These are phyloP conservation scores for Ctenosaura bakeri DNA, from an alignment of 2,797 vertebrate genomes.

Conservation along the genomic window DNA sequence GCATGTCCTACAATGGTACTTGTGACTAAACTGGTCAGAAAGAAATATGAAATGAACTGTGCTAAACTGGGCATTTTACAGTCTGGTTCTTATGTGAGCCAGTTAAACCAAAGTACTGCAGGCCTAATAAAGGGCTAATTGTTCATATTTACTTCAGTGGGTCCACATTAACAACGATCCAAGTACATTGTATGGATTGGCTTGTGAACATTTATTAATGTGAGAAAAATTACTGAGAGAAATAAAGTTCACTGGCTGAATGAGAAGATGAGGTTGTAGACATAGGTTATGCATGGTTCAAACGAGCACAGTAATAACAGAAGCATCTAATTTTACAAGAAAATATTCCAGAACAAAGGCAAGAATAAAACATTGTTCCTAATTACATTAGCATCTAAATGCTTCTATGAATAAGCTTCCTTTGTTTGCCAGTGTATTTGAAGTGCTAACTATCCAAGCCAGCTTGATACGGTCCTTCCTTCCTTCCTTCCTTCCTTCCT, in stretches of 20 bases:
- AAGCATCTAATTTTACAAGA: conserved; percentile 7
- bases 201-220: background rate
- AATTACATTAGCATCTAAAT: conserved; percentile 30
- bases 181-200: too few relatives aligned
- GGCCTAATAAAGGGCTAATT: too few relatives aligned
- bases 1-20: background rate
- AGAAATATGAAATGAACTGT: conserved; percentile 8
- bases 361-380: conserved; percentile 7
- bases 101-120: background rate
- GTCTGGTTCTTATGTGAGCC: background rate
- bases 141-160: background rate
- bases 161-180: background rate
- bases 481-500: background rate
- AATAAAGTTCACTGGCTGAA: background rate
- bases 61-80: conserved; percentile 7
- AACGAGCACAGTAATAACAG: background rate
- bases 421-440: conserved; percentile 14
- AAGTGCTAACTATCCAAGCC: conserved; percentile 42
- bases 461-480: background rate
- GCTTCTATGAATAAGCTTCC: background rate
- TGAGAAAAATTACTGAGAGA: background rate
- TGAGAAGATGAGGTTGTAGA: background rate
- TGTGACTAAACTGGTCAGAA: background rate
- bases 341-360: conserved; percentile 19
- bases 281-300: background rate